Percentiles rank a stretch among this genome's conserved stretches.
phyloP scores from a whole-genome alignment of 1,140 invertebrate species.

The Phymastichus coffea region DNA sequence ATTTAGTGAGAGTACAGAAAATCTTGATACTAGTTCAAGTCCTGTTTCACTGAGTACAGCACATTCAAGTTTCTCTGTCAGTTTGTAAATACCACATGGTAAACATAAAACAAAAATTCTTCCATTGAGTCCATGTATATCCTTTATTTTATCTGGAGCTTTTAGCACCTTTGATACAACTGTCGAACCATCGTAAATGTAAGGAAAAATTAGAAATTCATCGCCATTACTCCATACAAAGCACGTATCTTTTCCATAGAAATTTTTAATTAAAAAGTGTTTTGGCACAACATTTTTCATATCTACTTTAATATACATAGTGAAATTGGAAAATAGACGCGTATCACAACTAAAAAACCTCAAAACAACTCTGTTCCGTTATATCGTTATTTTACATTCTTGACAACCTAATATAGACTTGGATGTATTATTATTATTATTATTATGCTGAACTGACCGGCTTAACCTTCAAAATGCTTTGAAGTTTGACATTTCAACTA shows the following conservation, averaged over 20 bases:
- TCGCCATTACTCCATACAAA: constrained; percentile 42
- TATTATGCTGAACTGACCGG: too few relatives aligned
- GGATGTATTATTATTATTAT: too few relatives aligned
- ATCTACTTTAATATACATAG: constrained; percentile 35
- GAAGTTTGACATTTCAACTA: too few relatives aligned
- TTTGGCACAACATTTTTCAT: constrained; percentile 23
- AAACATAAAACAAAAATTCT: constrained; percentile 43
- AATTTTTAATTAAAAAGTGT: constrained; percentile 37
- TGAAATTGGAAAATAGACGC: too few relatives aligned
- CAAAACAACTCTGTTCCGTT: too few relatives aligned
- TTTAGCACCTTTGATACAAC: constrained; percentile 16
- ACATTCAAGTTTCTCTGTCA: constrained; percentile 35
- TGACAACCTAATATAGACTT: too few relatives aligned
- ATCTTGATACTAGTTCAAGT: constrained; percentile 37
- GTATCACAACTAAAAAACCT: too few relatives aligned
- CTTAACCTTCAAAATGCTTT: too few relatives aligned
- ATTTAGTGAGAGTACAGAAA: constrained; percentile 31
- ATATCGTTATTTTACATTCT: too few relatives aligned
- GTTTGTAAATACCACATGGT: constrained; percentile 43
- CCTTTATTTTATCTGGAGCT: constrained; percentile 38
- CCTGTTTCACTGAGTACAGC: constrained; percentile 36
- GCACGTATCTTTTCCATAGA: constrained; percentile 38
- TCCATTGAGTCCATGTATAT: constrained; percentile 34
- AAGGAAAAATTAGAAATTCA: constrained; percentile 36
- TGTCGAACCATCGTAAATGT: neutral